Conservation (phyloP, 1,140 invertebrate genomes). For the Samia ricini region DNA sequence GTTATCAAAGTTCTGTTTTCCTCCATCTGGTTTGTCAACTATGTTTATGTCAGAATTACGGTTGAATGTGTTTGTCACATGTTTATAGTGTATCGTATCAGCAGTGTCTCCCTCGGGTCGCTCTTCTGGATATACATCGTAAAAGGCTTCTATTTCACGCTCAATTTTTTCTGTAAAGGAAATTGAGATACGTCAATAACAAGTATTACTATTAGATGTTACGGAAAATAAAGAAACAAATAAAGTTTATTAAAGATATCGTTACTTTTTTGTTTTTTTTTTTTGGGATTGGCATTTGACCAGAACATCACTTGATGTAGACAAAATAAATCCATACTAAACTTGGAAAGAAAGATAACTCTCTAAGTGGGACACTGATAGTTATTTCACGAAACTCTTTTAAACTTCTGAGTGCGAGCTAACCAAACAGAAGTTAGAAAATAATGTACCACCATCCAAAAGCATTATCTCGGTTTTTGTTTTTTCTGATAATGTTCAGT, state of each 20-base stretch:
- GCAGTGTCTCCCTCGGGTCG: conserved; percentile 19
- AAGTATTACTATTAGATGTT: conserved; percentile 14
- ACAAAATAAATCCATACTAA: no score
- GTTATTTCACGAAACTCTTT: no score
- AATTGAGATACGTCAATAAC: conserved; percentile 21
- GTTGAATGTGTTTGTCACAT: conserved; percentile 19
- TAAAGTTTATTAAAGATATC: background rate
- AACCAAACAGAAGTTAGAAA: no score
- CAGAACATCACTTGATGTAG: no score
- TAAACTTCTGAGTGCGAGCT: no score
- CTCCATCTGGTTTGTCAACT: conserved; percentile 3
- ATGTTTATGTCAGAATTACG: conserved; percentile 17
- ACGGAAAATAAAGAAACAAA: conserved; percentile 5
- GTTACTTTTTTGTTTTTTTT: no score
- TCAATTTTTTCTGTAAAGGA: conserved; percentile 54
- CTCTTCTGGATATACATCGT: conserved; percentile 45
- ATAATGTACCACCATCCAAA: no score
- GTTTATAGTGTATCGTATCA: conserved; percentile 23
- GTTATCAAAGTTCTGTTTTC: conserved; percentile 4
- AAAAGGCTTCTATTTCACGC: conserved; percentile 45
- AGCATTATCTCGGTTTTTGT: no score
- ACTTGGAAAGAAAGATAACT: no score
- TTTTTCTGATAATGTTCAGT: no score
- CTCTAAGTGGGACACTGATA: no score
- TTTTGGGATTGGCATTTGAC: no score